A percentile compares a stretch with the other conserved stretches of the same genome.
These are phyloP conservation scores for Porites cylindrica DNA, from an alignment of 92 coral and sea anemone species.

Conservation along the genomic window DNA sequence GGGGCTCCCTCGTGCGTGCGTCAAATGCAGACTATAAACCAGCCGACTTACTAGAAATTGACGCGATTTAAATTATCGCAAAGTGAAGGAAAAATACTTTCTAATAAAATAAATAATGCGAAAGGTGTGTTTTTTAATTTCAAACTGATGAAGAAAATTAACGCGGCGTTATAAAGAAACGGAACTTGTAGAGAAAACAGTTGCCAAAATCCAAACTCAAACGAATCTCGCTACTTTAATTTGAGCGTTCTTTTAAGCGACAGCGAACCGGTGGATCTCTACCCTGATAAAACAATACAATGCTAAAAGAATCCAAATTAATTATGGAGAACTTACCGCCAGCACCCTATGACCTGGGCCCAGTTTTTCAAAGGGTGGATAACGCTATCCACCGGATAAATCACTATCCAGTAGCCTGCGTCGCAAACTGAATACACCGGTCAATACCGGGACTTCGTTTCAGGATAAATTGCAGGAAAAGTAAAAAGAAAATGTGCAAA, in stretches of 20 bases:
- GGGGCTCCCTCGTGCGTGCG: too few species aligned
- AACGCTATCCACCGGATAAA: too few species aligned
- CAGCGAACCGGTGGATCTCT: too few species aligned
- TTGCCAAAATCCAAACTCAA: too few species aligned
- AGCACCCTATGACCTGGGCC: neutral
- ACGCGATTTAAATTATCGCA: constrained; percentile 44
- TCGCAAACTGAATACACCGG: constrained; percentile 25
- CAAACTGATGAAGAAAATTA: constrained; percentile 41
- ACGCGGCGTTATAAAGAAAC: constrained; percentile 39
- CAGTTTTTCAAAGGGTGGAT: too few species aligned
- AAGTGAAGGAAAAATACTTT: constrained; percentile 42
- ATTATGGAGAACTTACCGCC: too few species aligned
- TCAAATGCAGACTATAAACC: too few species aligned
- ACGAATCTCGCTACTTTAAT: too few species aligned
- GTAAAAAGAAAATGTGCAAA: constrained; percentile 29
- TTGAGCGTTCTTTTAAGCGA: too few species aligned
- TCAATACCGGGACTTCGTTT: neutral
- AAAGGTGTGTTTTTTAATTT: constrained; percentile 42
- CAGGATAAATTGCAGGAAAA: constrained; percentile 24
- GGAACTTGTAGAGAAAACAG: constrained; percentile 31
- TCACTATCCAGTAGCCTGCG: constrained; percentile 25
- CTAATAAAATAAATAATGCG: constrained; percentile 44
- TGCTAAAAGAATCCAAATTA: too few species aligned
- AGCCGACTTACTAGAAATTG: constrained; percentile 1
- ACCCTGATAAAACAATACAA: too few species aligned